Conservation (phyloP, 2,888 invertebrate genomes). For the Drosophila mercatorum region DNA sequence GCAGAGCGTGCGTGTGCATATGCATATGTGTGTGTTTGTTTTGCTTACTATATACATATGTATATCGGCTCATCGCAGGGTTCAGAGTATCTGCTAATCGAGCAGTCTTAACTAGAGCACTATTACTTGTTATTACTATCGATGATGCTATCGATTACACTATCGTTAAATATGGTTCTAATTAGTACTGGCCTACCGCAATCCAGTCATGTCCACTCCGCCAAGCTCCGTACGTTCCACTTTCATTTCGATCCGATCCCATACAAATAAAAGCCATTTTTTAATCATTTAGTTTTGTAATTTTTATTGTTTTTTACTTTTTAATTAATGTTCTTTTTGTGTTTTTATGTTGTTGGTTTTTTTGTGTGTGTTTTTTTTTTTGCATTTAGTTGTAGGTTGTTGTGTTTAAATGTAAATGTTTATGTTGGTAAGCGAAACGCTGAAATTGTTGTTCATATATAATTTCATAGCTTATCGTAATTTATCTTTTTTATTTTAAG, state of each 20-base stretch:
- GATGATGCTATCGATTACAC: no score
- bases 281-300: conserved; percentile 69
- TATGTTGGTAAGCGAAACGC: conserved; percentile 48
- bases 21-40: no score
- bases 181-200: no score
- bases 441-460: conserved; percentile 59
- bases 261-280: conserved; percentile 20
- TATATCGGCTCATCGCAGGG: no score
- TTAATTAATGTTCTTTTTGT: conserved; percentile 66
- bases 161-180: no score
- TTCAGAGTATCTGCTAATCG: no score
- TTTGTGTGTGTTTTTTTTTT: conserved; percentile 39
- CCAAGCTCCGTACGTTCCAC: neutral
- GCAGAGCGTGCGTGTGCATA: no score
- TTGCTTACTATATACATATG: no score
- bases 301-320: conserved; percentile 78
- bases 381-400: conserved; percentile 43
- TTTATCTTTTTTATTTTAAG: conserved; percentile 22
- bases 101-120: no score
- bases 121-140: no score
- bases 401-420: conserved; percentile 45
- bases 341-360: conserved; percentile 55
- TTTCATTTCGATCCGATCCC: neutral
- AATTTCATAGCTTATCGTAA: conserved; percentile 38
- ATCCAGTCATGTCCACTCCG: no score